A percentile compares a stretch with the other conserved stretches of the same genome.
phyloP scores from a whole-genome alignment of 92 coral and sea anemone genomes.

The Metridium senile region DNA sequence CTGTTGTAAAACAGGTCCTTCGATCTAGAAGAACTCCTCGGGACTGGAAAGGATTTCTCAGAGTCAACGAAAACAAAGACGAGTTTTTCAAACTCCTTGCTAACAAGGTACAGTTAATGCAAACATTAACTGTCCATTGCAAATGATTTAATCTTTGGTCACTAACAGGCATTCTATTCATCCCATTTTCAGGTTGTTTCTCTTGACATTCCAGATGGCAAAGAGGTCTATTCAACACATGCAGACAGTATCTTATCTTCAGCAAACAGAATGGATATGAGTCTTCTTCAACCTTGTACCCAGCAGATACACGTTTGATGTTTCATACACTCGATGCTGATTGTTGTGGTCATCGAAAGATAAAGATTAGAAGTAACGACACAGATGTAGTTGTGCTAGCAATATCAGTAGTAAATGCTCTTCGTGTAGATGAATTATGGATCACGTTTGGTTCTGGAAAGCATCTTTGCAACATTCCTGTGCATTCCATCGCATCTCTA shows the following conservation, averaged over 20 bases:
- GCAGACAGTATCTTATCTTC: constrained; percentile 26
- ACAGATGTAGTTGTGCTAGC: constrained; percentile 70
- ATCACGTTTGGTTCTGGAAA: constrained; percentile 52
- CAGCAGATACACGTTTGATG: constrained; percentile 73
- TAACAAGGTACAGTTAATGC: neutral
- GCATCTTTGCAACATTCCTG: constrained; percentile 22
- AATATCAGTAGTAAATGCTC: constrained; percentile 54
- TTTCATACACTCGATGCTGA: constrained; percentile 56
- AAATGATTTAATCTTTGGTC: too few species aligned
- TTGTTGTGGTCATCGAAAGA: constrained; percentile 37
- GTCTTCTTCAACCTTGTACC: constrained; percentile 38
- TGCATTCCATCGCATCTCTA: neutral
- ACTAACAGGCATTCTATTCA: neutral
- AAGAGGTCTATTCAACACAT: constrained; percentile 61
- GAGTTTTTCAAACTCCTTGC: neutral
- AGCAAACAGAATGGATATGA: constrained; percentile 39
- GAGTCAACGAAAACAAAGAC: neutral
- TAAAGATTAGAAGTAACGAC: constrained; percentile 53
- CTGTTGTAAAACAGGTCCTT: neutral
- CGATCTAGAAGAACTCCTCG: neutral
- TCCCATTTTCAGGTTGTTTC: constrained; percentile 51
- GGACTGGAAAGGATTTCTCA: neutral
- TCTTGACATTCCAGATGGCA: constrained; percentile 60
- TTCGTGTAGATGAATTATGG: constrained; percentile 57
- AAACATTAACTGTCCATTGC: neutral